A percentile compares a stretch with the other conserved stretches of the same genome.
Evolutionary conservation across 2,797 vertebrate genomes (phyloP).

Genomic region (Aselliscus stoliczkanus): DNA sequence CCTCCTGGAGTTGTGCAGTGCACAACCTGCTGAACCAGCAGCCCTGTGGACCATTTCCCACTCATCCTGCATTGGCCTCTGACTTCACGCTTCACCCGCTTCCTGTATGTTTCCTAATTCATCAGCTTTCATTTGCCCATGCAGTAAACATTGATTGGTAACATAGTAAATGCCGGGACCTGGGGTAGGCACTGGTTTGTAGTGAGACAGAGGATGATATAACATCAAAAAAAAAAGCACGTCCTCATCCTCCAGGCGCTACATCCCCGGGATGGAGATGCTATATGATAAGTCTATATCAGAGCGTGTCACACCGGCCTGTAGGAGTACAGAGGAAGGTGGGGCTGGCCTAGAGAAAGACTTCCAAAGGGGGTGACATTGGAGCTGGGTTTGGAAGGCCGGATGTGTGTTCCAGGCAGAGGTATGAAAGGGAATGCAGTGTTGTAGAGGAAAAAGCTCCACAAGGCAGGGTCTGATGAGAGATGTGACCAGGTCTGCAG

Average conservation of each 20-base stretch:
- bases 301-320: rapidly evolving
- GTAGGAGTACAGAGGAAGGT: not conserved
- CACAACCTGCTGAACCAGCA: not conserved
- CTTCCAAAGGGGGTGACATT: not conserved
- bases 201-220: not conserved
- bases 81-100: not conserved
- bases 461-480: not conserved
- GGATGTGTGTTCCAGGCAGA: not conserved
- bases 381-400: not conserved
- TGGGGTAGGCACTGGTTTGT: not conserved
- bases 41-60: not conserved
- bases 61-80: not conserved
- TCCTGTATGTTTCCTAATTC: not conserved
- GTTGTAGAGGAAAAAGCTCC: not conserved
- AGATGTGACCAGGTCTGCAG: not conserved
- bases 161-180: not conserved
- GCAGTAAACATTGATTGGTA: not conserved
- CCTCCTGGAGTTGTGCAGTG: not conserved
- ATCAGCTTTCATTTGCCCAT: not conserved
- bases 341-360: not conserved
- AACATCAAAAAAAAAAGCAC: not conserved
- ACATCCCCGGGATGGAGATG: not conserved
- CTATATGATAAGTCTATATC: no score
- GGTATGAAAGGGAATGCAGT: not conserved
- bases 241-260: not conserved